Evolutionary conservation across 2,888 invertebrate genomes (phyloP).

Genomic region (Griposia aprilina): DNA sequence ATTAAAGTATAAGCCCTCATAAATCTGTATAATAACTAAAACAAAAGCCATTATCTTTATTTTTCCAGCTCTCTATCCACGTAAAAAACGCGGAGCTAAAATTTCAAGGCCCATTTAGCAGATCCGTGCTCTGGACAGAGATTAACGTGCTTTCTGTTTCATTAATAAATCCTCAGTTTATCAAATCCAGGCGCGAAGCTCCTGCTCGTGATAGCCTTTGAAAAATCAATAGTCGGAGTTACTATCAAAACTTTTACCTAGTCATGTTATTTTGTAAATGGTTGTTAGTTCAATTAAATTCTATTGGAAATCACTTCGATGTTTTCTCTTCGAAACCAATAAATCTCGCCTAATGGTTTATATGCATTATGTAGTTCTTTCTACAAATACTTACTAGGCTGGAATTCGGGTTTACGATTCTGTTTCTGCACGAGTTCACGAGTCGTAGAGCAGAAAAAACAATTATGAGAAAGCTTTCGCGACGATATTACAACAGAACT

Average conservation of each 20-base stretch:
- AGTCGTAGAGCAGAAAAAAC: conserved; percentile 62
- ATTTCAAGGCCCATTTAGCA: conserved; percentile 82
- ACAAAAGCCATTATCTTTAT: conserved; percentile 67
- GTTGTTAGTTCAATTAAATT: conserved; percentile 53
- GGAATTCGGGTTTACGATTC: conserved; percentile 37
- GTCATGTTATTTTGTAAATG: conserved; percentile 45
- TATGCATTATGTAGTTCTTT: conserved; percentile 26
- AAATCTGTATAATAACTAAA: conserved; percentile 61
- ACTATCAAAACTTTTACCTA: conserved; percentile 52
- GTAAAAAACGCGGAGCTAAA: conserved; percentile 71
- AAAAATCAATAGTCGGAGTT: conserved; percentile 51
- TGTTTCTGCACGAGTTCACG: conserved; percentile 59
- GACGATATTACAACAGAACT: conserved; percentile 60
- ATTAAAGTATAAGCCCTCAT: conserved; percentile 54
- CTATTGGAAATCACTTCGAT: conserved; percentile 48
- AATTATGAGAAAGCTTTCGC: conserved; percentile 66
- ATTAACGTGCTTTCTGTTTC: conserved; percentile 83
- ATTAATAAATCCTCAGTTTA: conserved; percentile 77
- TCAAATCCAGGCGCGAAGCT: conserved; percentile 70
- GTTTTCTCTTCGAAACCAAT: conserved; percentile 32
- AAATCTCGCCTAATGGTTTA: conserved; percentile 42
- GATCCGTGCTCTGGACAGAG: conserved; percentile 81
- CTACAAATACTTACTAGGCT: conserved; percentile 22
- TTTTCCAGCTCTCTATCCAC: conserved; percentile 65
- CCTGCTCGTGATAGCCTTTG: conserved; percentile 44